A percentile compares a stretch with the other conserved stretches of the same genome.
Conservation (phyloP, 2,888 invertebrate species). For the Actias luna region DNA sequence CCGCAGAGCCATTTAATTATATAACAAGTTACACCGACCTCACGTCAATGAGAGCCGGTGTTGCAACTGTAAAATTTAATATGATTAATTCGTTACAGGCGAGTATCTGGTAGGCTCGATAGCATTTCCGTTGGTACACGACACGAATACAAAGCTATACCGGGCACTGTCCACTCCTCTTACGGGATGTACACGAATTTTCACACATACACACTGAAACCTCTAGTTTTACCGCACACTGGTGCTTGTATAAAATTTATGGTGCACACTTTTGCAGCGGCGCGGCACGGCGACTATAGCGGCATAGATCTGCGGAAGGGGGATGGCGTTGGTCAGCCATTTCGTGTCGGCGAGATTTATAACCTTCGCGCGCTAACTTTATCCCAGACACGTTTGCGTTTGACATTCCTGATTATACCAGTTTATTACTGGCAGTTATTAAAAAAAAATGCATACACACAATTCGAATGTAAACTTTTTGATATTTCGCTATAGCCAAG, state of each 20-base stretch:
- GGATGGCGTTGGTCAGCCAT: conserved; percentile 75
- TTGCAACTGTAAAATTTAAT: conserved; percentile 62
- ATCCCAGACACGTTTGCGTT: conserved; percentile 67
- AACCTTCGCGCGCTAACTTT: conserved; percentile 66
- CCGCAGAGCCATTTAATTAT: conserved; percentile 53
- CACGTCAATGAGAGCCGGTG: conserved; percentile 44
- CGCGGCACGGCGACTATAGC: conserved; percentile 55
- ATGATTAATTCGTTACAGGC: conserved; percentile 58
- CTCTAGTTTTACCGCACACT: conserved; percentile 74
- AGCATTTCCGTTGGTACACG: conserved; percentile 55
- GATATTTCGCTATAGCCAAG: conserved; percentile 21
- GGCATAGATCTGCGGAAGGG: conserved; percentile 66
- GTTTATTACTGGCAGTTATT: conserved; percentile 18
- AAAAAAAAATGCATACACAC: conserved; percentile 1
- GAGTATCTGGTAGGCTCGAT: conserved; percentile 52
- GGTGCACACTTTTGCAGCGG: conserved; percentile 79
- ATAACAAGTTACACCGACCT: conserved; percentile 49
- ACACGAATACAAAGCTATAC: conserved; percentile 67
- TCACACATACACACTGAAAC: conserved; percentile 62
- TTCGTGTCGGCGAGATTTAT: conserved; percentile 80
- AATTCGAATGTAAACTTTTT: not conserved
- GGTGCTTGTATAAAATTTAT: conserved; percentile 79
- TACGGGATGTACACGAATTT: conserved; percentile 70
- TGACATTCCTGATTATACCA: conserved; percentile 46
- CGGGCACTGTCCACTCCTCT: conserved; percentile 71